Percentiles rank a stretch among this genome's conserved stretches.
phyloP scores from a whole-genome alignment of 2,113 vertebrate genomes.

The Anolis sagrei region DNA sequence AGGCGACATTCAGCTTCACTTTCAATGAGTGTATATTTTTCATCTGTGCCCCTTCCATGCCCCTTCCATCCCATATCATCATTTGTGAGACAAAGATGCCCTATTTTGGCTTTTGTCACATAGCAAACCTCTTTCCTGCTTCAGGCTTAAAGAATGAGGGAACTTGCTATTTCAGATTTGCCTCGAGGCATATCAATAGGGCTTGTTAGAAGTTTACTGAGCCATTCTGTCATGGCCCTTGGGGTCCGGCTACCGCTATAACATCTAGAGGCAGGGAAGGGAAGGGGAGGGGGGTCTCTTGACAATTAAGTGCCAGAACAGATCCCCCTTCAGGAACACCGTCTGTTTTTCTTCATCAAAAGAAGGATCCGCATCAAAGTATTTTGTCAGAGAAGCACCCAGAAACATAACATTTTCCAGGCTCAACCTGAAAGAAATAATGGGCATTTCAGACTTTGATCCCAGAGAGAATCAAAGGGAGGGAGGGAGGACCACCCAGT shows the following conservation, averaged over 20 bases:
- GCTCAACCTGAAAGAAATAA: background rate
- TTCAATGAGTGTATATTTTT: background rate
- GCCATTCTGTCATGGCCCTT: background rate
- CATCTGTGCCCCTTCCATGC: too few relatives aligned
- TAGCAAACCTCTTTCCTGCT: background rate
- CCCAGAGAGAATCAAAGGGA: background rate
- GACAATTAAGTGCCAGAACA: conserved; percentile 7
- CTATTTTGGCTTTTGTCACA: background rate
- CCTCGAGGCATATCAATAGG: background rate
- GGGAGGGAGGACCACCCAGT: too few relatives aligned
- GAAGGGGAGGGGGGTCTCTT: background rate
- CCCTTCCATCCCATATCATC: background rate
- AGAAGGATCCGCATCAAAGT: background rate
- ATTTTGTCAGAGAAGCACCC: background rate
- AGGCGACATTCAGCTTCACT: background rate
- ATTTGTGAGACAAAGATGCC: background rate
- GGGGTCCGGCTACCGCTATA: background rate
- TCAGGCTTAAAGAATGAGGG: background rate
- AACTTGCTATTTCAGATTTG: background rate
- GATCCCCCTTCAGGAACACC: background rate
- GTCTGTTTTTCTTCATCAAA: background rate
- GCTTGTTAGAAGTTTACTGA: background rate
- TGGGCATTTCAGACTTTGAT: background rate
- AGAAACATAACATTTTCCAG: background rate
- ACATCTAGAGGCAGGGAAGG: too few relatives aligned